Percentiles rank a stretch among this genome's conserved stretches.
Evolutionary conservation across 2,113 vertebrate genomes (phyloP).

Genomic region (Poecilia latipinna): DNA sequence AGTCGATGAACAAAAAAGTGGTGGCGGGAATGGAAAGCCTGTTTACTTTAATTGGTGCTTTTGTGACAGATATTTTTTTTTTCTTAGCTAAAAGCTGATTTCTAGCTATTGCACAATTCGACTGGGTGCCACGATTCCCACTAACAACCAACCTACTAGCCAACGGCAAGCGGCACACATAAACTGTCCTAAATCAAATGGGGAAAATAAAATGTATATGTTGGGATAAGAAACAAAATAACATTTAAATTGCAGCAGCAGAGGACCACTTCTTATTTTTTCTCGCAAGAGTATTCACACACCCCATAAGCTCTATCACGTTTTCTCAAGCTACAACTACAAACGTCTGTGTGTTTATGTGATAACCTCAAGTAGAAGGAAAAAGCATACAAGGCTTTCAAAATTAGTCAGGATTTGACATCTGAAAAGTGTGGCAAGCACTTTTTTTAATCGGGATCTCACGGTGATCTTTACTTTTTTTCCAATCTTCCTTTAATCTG

Average conservation of each 20-base stretch:
- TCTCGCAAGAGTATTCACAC: conserved; percentile 1
- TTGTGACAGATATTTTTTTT: neutral
- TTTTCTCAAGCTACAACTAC: neutral
- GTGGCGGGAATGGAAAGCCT: neutral
- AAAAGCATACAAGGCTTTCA: too few species aligned
- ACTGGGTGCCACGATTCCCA: conserved; percentile 31
- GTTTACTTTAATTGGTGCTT: neutral
- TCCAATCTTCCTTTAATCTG: too few species aligned
- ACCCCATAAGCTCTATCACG: neutral
- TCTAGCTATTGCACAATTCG: conserved; percentile 1
- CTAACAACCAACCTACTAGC: conserved; percentile 13
- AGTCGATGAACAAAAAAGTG: neutral
- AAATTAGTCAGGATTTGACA: too few species aligned
- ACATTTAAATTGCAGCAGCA: conserved; percentile 46
- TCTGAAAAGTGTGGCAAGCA: too few species aligned
- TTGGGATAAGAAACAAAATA: conserved; percentile 42
- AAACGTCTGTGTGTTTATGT: neutral
- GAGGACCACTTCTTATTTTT: conserved; percentile 46
- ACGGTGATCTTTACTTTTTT: too few species aligned
- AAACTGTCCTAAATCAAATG: conserved; percentile 19
- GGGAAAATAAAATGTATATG: conserved; percentile 44
- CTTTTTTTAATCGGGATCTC: too few species aligned
- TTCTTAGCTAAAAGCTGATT: too few species aligned
- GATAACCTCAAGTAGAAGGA: neutral
- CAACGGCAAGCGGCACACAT: conserved; percentile 9